These are phyloP conservation scores for Caerostris darwini DNA, from an alignment of 1,140 invertebrate species.

Conservation along the genomic window DNA sequence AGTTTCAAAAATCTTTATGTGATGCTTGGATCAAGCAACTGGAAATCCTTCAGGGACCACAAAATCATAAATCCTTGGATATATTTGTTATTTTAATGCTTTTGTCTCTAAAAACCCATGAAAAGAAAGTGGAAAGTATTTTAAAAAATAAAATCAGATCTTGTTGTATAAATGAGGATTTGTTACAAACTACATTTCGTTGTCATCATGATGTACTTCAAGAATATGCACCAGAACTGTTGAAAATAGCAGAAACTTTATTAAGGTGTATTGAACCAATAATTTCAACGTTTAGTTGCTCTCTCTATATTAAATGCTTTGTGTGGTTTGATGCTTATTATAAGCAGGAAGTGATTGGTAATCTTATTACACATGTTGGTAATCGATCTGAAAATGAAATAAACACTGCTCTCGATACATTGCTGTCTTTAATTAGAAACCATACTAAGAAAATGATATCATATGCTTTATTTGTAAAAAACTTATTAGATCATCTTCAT, in stretches of 20 bases:
- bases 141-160: slow-evolving; percentile 82
- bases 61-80: slow-evolving; percentile 80
- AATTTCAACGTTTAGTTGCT: slow-evolving; percentile 79
- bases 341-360: slow-evolving; percentile 82
- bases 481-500: slow-evolving; percentile 81
- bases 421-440: slow-evolving; percentile 80
- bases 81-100: slow-evolving; percentile 81
- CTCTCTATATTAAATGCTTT: slow-evolving; percentile 74
- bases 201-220: slow-evolving; percentile 65
- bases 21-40: slow-evolving; percentile 81
- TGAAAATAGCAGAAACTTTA: slow-evolving; percentile 80
- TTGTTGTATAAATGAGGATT: slow-evolving; percentile 80
- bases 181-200: slow-evolving; percentile 80
- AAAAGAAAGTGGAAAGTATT: slow-evolving; percentile 81
- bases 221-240: slow-evolving; percentile 57
- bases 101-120: slow-evolving; percentile 80
- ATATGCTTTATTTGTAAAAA: slow-evolving; percentile 82
- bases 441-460: slow-evolving; percentile 81
- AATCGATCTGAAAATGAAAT: slow-evolving; percentile 81
- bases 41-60: slow-evolving; percentile 16
- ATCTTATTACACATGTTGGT: slow-evolving; percentile 82
- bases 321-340: slow-evolving; percentile 73
- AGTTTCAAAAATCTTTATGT: slow-evolving; percentile 81
- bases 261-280: slow-evolving; percentile 80
- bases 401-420: slow-evolving; percentile 81